Evolutionary conservation across 2,797 vertebrate genomes (phyloP), one percentile per base, ranked within the genome.

Genomic region (Epinephelus coioides): DNA sequence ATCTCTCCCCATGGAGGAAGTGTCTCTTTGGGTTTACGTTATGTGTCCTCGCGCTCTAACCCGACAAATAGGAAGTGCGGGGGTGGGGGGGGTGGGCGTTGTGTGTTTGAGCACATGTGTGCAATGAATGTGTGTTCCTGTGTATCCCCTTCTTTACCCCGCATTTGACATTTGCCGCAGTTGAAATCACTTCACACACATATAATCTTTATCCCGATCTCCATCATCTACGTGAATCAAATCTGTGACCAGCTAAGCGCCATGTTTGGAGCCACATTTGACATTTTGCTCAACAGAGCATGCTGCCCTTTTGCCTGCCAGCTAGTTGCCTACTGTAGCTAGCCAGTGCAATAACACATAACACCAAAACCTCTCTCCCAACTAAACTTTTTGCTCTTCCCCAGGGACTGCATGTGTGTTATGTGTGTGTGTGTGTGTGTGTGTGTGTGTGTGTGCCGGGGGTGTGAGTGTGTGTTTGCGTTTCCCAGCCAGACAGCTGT

Each of bases 11-110:
- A 70, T 62, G 85, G 93, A 94, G 87, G 73, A 89, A 83, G 84
- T 89, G 93, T 93, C 92, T 94, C 86, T 91, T 92, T 86, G 91
- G 90, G 88, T 95, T 94, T 91, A 86, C 53, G 69, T 89, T 89
- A 82, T 67, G 83, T 90, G 85, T 91, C 93, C 85, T 92, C 90
- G 87, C 67, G 51, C 87, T 85, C 87, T 83, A 87, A 85, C 84
- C 81, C 71, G 43, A 92, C 93, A 92, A 94, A 93, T 87, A 89
- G 87, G 69, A 83, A 83, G 86, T 66, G 73, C 57, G 43, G 13
- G 49, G 62, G 61, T 27, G 46, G 25, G 59, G 60, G 34, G 46
- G 25, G 59, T 55, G 23, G 60, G 64, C 19, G 44, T 69, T 10
- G 60, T 79, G 57, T 71, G 72, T 78, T 68, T 75, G 53, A 44